Evolutionary conservation across 1,140 invertebrate species (phyloP).

Genomic region (Kradibia gibbosae): DNA sequence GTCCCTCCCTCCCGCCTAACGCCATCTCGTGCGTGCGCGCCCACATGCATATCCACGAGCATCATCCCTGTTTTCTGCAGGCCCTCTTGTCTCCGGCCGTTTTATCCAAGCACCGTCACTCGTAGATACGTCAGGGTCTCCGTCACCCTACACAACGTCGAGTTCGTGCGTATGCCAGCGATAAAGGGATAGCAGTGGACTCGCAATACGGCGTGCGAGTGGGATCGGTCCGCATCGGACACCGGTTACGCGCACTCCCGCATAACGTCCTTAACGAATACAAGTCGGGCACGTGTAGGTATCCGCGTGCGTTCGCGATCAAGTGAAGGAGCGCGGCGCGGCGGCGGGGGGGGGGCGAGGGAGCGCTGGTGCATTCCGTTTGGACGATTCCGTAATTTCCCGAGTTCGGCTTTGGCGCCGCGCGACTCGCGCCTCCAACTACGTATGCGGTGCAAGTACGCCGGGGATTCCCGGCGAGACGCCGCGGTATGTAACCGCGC

Average conservation of each 20-base stretch:
- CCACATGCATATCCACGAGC: too few relatives aligned
- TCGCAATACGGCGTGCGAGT: constrained; percentile 29
- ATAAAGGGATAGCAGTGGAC: constrained; percentile 47
- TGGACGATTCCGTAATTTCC: constrained; percentile 43
- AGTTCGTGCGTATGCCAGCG: constrained; percentile 42
- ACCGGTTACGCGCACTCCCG: not conserved
- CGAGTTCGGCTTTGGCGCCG: not conserved
- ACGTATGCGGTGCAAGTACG: not conserved
- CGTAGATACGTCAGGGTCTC: constrained; percentile 3
- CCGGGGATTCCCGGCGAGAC: constrained; percentile 13
- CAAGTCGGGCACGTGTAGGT: too few relatives aligned
- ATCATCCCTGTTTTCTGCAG: too few relatives aligned
- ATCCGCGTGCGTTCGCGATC: too few relatives aligned
- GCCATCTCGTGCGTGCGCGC: not conserved
- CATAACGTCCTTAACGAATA: too few relatives aligned
- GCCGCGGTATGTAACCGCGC: constrained; percentile 2
- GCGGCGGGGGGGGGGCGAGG: too few relatives aligned
- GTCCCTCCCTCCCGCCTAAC: not conserved
- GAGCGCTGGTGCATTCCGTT: not conserved
- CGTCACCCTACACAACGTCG: not conserved
- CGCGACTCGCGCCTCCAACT: not conserved
- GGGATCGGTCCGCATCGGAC: constrained; percentile 41
- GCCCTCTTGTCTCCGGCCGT: too few relatives aligned
- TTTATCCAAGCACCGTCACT: too few relatives aligned
- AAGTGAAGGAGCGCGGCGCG: not conserved